Evolutionary conservation across 1,140 invertebrate genomes (phyloP).

Genomic region (Homarus americanus): DNA sequence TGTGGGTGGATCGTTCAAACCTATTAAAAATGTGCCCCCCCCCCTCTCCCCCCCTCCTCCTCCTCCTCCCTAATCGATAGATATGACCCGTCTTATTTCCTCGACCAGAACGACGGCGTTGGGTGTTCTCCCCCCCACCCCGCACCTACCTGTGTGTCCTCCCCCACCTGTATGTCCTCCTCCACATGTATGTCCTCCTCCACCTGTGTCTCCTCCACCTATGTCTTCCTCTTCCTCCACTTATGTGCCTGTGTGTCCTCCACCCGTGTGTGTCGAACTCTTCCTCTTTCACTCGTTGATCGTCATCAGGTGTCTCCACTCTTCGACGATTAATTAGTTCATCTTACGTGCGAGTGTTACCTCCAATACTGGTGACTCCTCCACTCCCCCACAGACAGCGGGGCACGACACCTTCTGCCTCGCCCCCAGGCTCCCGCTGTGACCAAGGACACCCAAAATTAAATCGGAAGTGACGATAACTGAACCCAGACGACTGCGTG

Average conservation of each 20-base stretch:
- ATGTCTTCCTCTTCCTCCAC: not conserved
- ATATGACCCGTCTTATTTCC: not conserved
- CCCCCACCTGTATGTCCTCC: not conserved
- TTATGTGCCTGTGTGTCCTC: not conserved
- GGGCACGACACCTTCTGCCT: too few relatives aligned
- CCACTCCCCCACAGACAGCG: too few relatives aligned
- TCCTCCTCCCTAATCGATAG: too few relatives aligned
- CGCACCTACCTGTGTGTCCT: not conserved
- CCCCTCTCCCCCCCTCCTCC: too few relatives aligned
- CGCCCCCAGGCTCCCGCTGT: not conserved
- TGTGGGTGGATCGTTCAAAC: not conserved
- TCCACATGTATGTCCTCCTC: not conserved
- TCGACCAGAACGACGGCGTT: too few relatives aligned
- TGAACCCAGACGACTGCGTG: constrained; percentile 10
- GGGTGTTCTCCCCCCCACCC: too few relatives aligned
- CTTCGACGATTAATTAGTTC: too few relatives aligned
- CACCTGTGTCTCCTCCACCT: not conserved
- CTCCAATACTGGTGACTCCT: too few relatives aligned
- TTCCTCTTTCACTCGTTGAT: too few relatives aligned
- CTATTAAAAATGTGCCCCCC: not conserved
- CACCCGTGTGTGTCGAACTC: too few relatives aligned
- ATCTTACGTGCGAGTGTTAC: too few relatives aligned
- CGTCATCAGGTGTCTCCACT: too few relatives aligned
- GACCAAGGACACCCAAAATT: constrained; percentile 35
- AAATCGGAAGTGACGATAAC: constrained; percentile 37